Evolutionary conservation across 1,140 invertebrate species (phyloP).

Genomic region (Tetragnatha versicolor): DNA sequence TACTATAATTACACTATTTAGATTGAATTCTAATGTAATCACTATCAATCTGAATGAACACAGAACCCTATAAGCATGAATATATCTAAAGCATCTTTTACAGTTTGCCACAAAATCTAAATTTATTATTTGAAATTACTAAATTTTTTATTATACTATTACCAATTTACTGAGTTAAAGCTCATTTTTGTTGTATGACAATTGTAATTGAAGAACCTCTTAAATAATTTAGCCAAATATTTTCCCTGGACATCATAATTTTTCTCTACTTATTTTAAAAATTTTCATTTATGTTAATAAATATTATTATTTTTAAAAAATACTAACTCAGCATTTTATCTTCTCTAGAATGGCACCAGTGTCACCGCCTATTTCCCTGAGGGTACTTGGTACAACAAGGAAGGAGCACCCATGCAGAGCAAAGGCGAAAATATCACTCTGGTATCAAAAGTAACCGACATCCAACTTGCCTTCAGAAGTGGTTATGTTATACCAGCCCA

Average conservation of each 20-base stretch:
- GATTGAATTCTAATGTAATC: no score
- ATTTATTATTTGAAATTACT: no score
- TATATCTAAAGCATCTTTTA: no score
- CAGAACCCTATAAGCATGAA: no score
- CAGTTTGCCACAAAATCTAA: no score
- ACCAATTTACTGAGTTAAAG: no score
- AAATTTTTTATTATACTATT: no score
- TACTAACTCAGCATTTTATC: neutral
- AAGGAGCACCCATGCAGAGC: conserved; percentile 41
- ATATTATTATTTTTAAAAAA: neutral
- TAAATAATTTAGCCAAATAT: neutral
- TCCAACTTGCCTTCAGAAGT: conserved; percentile 75
- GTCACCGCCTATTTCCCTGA: conserved; percentile 48
- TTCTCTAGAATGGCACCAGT: neutral
- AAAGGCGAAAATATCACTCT: conserved; percentile 39
- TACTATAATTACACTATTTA: no score
- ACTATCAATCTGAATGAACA: no score
- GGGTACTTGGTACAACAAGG: conserved; percentile 47
- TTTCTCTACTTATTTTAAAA: neutral
- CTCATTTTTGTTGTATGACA: no score
- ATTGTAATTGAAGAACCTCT: neutral
- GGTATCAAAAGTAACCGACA: conserved; percentile 65
- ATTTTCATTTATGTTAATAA: neutral
- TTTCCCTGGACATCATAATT: neutral
- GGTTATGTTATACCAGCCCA: conserved; percentile 78